Evolutionary conservation across 2,113 vertebrate genomes (phyloP), one percentile per base, ranked within the genome.

Genomic region (Gallinago media): DNA sequence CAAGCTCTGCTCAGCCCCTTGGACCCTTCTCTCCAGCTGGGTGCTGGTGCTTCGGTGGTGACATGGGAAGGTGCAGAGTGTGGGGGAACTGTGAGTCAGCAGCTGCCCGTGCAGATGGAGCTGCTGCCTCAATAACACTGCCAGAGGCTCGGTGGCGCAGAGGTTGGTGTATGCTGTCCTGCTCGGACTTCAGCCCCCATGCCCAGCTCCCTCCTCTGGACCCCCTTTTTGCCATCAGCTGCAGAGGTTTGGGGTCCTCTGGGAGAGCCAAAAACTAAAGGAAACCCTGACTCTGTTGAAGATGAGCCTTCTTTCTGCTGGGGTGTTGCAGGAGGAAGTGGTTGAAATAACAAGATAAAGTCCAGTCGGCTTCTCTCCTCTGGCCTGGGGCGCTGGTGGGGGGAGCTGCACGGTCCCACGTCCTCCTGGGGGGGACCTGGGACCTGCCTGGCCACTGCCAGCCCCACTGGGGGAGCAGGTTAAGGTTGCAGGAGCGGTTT

Each of bases 161-260:
- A 4, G 71, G 14, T 16, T 46, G 11, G 20, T 1, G 5, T 3
- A 0, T 2, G 10, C 42, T 38, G 42, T 29, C 0, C 0, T 3
- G 20, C 26, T 25, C 1, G 6, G 52, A 4, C 19, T 8, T 14
- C 34, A 34, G 38, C 19, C 22, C 32, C 2, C 4, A 11, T 7
- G 4, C n/a, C 23, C 27, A 5, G 4, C 17, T 5, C n/a, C 12
- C n/a, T 32, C 13, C 54, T 20, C 27, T 4, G 59, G 29, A 5
- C 36, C 32, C 21, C 15, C 38, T 4, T 58, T 34, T 25, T 59
- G 63, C 36, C 3, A 0, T 22, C 9, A 23, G 8, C 72, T 17
- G 61, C 8, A 8, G 26, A 7, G 63, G 6, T 9, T 3, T 65
- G 73, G 32, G 75, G 12, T 23, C 5, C 38, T n/a, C n/a, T 11